Percentiles rank a stretch among this genome's conserved stretches.
Conservation (phyloP, 2,113 vertebrate genomes). For the Cyphomyrus plagiostoma region DNA sequence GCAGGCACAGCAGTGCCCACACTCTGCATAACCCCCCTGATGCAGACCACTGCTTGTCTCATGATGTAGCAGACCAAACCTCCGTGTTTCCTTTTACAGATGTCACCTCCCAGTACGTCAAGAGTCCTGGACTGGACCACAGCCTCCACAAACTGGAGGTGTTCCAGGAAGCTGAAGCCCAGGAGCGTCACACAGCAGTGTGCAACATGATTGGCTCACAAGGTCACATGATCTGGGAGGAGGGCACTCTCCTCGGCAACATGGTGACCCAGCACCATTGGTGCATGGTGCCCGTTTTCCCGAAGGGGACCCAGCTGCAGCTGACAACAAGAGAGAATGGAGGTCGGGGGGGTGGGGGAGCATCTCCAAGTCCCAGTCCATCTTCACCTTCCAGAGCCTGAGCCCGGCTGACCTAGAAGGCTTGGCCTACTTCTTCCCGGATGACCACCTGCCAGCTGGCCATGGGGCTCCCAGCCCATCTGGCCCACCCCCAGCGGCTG, state of each 20-base stretch:
- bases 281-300: neutral
- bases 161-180: neutral
- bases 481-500: conserved; percentile 67
- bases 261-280: neutral
- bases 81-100: conserved; percentile 65
- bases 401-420: conserved; percentile 50
- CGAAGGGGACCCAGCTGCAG: neutral
- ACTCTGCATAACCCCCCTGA: conserved; percentile 33
- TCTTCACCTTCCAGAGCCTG: conserved; percentile 41
- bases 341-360: conserved; percentile 33
- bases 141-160: neutral
- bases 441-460: conserved; percentile 62
- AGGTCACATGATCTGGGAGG: neutral
- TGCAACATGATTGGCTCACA: neutral
- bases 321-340: neutral
- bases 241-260: neutral
- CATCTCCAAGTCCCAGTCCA: conserved; percentile 41
- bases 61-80: conserved; percentile 59
- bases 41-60: conserved; percentile 45
- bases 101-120: conserved; percentile 59
- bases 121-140: conserved; percentile 21
- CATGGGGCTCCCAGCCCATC: conserved; percentile 28
- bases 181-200: neutral
- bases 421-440: conserved; percentile 69
- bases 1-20: conserved; percentile 12